A percentile compares a stretch with the other conserved stretches of the same genome.
These are phyloP conservation scores for Drosophila neocordata DNA, from an alignment of 1,140 invertebrate genomes.

Conservation along the genomic window DNA sequence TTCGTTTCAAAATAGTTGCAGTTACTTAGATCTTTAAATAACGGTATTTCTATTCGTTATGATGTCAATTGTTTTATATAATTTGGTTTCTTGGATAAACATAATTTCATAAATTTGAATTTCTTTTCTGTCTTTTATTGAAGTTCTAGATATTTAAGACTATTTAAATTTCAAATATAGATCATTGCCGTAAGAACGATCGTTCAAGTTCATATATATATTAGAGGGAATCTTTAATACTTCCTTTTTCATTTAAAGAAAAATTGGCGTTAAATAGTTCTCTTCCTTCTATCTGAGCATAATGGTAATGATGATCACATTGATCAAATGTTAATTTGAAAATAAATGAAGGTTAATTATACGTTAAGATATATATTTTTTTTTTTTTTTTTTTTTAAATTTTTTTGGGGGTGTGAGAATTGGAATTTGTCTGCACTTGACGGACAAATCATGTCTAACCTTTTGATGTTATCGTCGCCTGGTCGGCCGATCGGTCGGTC, in stretches of 20 bases:
- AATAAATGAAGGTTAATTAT: conserved; percentile 82
- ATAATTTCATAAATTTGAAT: no score
- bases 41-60: no score
- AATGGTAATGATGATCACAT: neutral
- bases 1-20: no score
- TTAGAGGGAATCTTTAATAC: neutral
- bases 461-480: conserved; percentile 79
- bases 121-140: no score
- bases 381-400: neutral
- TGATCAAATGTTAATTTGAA: conserved; percentile 78
- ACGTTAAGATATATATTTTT: conserved; percentile 34
- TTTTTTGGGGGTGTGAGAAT: conserved; percentile 34
- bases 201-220: no score
- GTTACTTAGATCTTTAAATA: no score
- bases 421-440: conserved; percentile 23
- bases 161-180: no score
- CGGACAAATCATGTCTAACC: conserved; percentile 80
- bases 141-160: no score
- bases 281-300: neutral
- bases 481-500: conserved; percentile 36
- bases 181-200: no score
- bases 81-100: no score
- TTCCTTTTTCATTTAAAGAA: neutral
- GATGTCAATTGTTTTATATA: no score
- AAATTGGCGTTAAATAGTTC: conserved; percentile 56